Percentiles rank a stretch among this genome's conserved stretches.
These are phyloP conservation scores for Montipora capitata DNA, from an alignment of 92 coral and sea anemone genomes.

Conservation along the genomic window DNA sequence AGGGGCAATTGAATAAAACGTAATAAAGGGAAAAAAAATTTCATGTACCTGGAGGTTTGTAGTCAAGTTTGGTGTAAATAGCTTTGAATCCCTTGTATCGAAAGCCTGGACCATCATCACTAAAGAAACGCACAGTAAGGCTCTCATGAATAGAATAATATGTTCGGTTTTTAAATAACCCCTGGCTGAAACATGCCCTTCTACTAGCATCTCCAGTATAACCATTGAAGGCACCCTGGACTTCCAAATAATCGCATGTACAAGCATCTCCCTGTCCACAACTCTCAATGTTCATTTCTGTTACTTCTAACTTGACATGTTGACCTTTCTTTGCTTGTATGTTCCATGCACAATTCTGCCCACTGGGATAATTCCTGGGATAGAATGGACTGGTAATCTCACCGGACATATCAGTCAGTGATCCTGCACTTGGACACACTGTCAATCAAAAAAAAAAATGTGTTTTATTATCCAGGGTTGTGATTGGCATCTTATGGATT, in stretches of 20 bases:
- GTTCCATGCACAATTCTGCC: constrained; percentile 10
- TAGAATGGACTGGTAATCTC: constrained; percentile 31
- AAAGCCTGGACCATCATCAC: not conserved
- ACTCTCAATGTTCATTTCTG: not conserved
- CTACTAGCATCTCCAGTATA: not conserved
- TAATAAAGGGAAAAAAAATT: too few species aligned
- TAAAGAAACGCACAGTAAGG: not conserved
- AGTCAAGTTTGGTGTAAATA: not conserved
- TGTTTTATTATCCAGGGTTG: too few species aligned
- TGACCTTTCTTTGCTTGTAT: constrained; percentile 5
- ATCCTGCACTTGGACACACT: constrained; percentile 22
- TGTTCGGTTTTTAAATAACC: not conserved
- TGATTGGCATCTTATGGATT: not conserved
- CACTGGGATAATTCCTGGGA: constrained; percentile 25
- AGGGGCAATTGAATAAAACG: too few species aligned
- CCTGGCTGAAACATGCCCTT: not conserved
- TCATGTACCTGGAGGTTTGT: constrained; percentile 31
- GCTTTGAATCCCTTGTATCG: constrained; percentile 8
- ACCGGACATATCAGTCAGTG: not conserved
- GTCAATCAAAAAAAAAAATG: not conserved
- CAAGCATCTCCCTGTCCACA: constrained; percentile 2
- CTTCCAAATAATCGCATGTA: constrained; percentile 28
- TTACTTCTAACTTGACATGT: not conserved
- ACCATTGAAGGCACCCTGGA: not conserved
- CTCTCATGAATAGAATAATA: constrained; percentile 29